These are phyloP conservation scores for Eudyptes chrysolophus DNA, from an alignment of 2,113 vertebrate genomes.

Conservation along the genomic window DNA sequence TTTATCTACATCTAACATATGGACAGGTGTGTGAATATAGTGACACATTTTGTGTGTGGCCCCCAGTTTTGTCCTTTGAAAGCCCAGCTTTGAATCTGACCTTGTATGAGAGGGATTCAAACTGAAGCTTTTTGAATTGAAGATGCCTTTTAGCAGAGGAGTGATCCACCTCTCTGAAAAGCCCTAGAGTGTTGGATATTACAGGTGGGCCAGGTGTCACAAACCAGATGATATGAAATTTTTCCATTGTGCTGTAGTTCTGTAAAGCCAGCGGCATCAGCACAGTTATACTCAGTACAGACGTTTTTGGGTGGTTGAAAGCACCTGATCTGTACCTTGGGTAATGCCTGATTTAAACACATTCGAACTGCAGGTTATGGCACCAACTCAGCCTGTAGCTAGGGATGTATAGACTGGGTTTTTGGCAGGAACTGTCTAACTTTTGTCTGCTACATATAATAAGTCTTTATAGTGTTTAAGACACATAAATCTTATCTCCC, in stretches of 20 bases:
- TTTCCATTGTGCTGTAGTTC: background rate
- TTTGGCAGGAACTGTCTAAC: conserved; percentile 54
- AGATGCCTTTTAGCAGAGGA: background rate
- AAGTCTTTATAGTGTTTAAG: conserved; percentile 55
- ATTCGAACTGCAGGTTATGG: conserved; percentile 28
- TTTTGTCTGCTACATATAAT: conserved; percentile 48
- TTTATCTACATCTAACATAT: background rate
- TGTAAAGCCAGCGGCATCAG: background rate
- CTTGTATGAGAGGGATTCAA: background rate
- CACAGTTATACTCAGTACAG: background rate
- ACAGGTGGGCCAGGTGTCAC: background rate
- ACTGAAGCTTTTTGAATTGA: background rate
- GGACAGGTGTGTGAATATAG: background rate
- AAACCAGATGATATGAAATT: background rate
- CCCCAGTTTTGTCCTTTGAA: background rate
- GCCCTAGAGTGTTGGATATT: background rate
- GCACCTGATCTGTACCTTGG: conserved; percentile 39
- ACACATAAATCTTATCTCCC: conserved; percentile 53
- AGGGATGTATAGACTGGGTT: background rate
- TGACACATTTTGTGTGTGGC: background rate
- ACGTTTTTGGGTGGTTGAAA: background rate
- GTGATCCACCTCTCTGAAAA: background rate
- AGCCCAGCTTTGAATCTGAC: background rate
- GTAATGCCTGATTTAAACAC: conserved; percentile 13
- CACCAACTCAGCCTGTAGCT: background rate